A percentile compares a stretch with the other conserved stretches of the same genome.
Conservation (phyloP, 1,140 invertebrate genomes). For the Magallana gigas region DNA sequence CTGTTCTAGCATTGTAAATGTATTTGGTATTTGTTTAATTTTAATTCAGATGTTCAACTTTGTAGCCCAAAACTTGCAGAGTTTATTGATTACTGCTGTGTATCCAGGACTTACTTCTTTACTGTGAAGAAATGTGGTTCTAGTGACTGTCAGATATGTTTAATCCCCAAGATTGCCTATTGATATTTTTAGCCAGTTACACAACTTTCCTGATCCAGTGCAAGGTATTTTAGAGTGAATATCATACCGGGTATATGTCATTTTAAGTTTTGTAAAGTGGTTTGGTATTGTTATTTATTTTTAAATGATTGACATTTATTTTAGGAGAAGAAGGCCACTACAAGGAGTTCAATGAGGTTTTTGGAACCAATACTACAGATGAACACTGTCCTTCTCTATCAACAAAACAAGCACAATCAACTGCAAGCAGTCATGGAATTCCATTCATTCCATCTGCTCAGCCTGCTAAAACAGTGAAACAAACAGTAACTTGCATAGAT, state of each 20-base stretch:
- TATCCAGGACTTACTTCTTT: background rate
- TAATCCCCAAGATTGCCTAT: no score
- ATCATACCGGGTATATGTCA: background rate
- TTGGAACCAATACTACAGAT: conserved; percentile 27
- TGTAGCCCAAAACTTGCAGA: conserved; percentile 29
- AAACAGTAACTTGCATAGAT: conserved; percentile 43
- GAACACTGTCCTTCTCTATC: conserved; percentile 39
- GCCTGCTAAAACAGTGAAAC: conserved; percentile 30
- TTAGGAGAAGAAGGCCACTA: conserved; percentile 47
- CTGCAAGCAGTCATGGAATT: background rate
- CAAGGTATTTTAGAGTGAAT: conserved; percentile 23
- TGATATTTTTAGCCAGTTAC: no score
- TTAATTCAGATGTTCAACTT: background rate
- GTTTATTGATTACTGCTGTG: conserved; percentile 47
- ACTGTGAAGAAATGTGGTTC: no score
- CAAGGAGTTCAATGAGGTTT: conserved; percentile 39
- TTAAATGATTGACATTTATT: background rate
- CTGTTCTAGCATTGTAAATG: background rate
- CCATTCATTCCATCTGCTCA: conserved; percentile 42
- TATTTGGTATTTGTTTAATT: background rate
- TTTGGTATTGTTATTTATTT: background rate
- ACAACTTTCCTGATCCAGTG: background rate
- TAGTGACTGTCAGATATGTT: no score
- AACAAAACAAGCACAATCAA: background rate
- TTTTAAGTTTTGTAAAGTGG: background rate